A percentile compares a stretch with the other conserved stretches of the same genome.
Evolutionary conservation across 1,140 invertebrate species (phyloP).

Genomic region (Ptiloglossa arizonensis): DNA sequence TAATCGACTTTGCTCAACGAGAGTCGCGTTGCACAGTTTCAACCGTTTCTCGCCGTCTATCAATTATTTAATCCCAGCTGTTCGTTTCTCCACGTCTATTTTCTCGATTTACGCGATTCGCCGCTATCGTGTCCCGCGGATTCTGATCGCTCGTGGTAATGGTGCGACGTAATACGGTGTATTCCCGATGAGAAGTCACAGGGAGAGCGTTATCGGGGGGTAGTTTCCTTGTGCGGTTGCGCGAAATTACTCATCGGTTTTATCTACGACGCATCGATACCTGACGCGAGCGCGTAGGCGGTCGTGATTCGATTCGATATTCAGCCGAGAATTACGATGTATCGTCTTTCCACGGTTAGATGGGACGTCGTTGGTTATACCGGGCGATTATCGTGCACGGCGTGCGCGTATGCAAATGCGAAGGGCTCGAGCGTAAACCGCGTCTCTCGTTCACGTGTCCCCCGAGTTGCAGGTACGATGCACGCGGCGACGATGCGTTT

Average conservation of each 20-base stretch:
- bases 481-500: constrained; percentile 30
- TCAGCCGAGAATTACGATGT: constrained; percentile 54
- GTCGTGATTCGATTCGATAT: constrained; percentile 54
- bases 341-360: constrained; percentile 56
- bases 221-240: not conserved
- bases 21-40: not conserved
- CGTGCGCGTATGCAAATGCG: constrained; percentile 46
- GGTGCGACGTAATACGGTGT: not conserved
- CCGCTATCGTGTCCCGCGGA: not conserved
- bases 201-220: not conserved
- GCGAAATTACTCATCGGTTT: not conserved
- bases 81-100: not conserved
- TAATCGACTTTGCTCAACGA: constrained; percentile 3
- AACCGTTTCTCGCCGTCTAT: not conserved
- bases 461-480: constrained; percentile 50
- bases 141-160: not conserved
- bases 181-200: not conserved
- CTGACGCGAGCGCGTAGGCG: not conserved
- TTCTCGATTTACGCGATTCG: not conserved
- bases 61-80: not conserved
- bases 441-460: too few relatives aligned
- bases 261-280: not conserved
- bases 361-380: constrained; percentile 34
- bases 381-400: constrained; percentile 30
- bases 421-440: constrained; percentile 22